Conservation (phyloP, 2,113 vertebrate species). For the Cacatua alba region DNA sequence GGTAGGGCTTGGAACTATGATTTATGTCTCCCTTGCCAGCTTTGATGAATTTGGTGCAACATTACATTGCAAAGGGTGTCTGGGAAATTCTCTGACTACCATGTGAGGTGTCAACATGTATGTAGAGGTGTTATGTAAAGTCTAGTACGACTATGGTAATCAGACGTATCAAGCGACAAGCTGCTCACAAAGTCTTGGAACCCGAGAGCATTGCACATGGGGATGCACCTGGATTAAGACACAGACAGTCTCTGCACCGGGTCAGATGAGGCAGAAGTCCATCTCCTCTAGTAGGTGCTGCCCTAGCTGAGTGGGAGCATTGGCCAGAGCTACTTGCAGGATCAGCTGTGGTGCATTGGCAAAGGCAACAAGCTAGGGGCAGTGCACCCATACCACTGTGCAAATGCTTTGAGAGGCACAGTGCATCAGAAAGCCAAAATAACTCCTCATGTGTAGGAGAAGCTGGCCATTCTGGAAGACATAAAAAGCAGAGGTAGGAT, state of each 20-base stretch:
- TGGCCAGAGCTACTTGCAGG: not conserved
- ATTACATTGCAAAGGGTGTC: conserved; percentile 59
- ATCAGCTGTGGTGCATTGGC: not conserved
- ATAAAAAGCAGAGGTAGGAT: not conserved
- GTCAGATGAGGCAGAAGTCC: not conserved
- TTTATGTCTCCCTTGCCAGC: conserved; percentile 35
- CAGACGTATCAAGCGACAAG: conserved; percentile 63
- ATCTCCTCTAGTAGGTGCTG: not conserved
- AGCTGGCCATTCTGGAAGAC: not conserved
- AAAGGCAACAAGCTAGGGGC: not conserved
- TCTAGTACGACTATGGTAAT: conserved; percentile 62
- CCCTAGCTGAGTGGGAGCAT: not conserved
- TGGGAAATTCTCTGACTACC: conserved; percentile 66
- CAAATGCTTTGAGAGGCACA: not conserved
- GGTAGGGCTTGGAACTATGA: not conserved
- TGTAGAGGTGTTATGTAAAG: conserved; percentile 72
- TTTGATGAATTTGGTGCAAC: conserved; percentile 64
- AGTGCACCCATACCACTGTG: fast-evolving
- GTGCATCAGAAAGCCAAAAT: not conserved
- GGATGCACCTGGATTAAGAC: conserved; percentile 50
- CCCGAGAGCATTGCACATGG: conserved; percentile 14
- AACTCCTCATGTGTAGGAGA: not conserved
- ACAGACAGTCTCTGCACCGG: not conserved
- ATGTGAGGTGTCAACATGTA: conserved; percentile 70
- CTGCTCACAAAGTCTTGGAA: conserved; percentile 65